A percentile compares a stretch with the other conserved stretches of the same genome.
phyloP scores from a whole-genome alignment of 2,797 vertebrate species.

The Crocodylus rhombifer region DNA sequence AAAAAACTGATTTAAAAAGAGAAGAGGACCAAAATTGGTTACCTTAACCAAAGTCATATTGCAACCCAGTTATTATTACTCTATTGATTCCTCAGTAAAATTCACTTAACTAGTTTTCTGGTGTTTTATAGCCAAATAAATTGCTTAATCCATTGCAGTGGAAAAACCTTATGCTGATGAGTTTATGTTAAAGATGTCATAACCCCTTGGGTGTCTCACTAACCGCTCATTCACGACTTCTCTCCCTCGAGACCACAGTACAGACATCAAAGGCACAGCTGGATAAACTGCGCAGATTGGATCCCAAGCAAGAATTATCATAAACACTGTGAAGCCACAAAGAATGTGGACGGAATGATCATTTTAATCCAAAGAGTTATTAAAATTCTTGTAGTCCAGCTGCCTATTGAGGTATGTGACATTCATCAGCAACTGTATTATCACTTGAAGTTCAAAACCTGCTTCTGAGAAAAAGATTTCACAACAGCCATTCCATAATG shows the following conservation, averaged over 20 bases:
- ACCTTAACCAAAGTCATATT: slow-evolving; percentile 36
- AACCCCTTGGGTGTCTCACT: slow-evolving; percentile 64
- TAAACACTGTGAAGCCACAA: slow-evolving; percentile 61
- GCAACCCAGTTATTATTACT: slow-evolving; percentile 41
- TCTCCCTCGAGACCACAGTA: slow-evolving; percentile 41
- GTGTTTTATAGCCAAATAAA: slow-evolving; percentile 81
- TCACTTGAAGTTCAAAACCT: background rate
- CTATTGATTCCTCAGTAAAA: slow-evolving; percentile 89
- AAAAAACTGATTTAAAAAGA: slow-evolving; percentile 28
- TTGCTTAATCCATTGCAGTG: slow-evolving; percentile 82
- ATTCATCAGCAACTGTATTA: background rate
- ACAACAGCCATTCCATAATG: slow-evolving; percentile 24
- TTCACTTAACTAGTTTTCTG: slow-evolving; percentile 83
- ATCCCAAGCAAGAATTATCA: slow-evolving; percentile 50
- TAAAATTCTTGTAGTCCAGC: slow-evolving; percentile 57
- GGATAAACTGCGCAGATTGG: slow-evolving; percentile 63
- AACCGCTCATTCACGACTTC: slow-evolving; percentile 39
- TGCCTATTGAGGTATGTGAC: slow-evolving; percentile 24
- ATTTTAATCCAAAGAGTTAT: slow-evolving; percentile 50
- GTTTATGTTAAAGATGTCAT: slow-evolving; percentile 64
- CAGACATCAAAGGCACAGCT: slow-evolving; percentile 69
- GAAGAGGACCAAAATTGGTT: slow-evolving; percentile 11
- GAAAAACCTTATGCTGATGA: slow-evolving; percentile 68
- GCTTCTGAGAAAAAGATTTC: background rate
- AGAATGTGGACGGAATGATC: slow-evolving; percentile 60